These are phyloP conservation scores for Darwinula stevensoni DNA, from an alignment of 2,888 invertebrate genomes.

Conservation along the genomic window DNA sequence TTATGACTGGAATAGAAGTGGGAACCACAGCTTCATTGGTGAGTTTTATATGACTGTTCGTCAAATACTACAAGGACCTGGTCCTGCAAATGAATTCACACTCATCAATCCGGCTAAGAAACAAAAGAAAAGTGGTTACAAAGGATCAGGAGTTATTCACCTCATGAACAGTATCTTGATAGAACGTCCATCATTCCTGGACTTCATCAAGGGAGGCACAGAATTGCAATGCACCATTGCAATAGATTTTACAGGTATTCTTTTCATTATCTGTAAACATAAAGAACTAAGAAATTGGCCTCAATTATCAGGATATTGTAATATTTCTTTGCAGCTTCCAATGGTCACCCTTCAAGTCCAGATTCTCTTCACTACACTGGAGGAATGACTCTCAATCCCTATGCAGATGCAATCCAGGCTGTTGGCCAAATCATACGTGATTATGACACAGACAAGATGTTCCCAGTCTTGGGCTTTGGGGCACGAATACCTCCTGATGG, in stretches of 20 bases:
- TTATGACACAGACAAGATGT: conserved; percentile 21
- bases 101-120: conserved; percentile 15
- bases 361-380: conserved; percentile 19
- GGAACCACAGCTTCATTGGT: conserved; percentile 20
- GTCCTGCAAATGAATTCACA: conserved; percentile 14
- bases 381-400: conserved; percentile 14
- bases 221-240: conserved; percentile 19
- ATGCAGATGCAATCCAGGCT: conserved; percentile 18
- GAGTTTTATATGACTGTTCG: conserved; percentile 18
- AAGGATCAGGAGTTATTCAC: conserved; percentile 16
- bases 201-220: conserved; percentile 24
- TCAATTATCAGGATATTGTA: no score
- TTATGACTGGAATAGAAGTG: conserved; percentile 22
- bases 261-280: neutral
- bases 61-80: conserved; percentile 16
- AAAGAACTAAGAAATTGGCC: no score
- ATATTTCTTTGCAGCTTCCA: conserved; percentile 14
- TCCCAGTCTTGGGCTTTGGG: conserved; percentile 19
- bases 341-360: conserved; percentile 17
- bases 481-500: conserved; percentile 21
- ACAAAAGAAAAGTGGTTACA: conserved; percentile 18
- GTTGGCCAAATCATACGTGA: conserved; percentile 20
- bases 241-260: conserved; percentile 19
- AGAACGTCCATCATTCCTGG: conserved; percentile 19
- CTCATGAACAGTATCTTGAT: conserved; percentile 7